A percentile compares a stretch with the other conserved stretches of the same genome.
phyloP scores from a whole-genome alignment of 2,113 vertebrate species.

The Tinamus guttatus region DNA sequence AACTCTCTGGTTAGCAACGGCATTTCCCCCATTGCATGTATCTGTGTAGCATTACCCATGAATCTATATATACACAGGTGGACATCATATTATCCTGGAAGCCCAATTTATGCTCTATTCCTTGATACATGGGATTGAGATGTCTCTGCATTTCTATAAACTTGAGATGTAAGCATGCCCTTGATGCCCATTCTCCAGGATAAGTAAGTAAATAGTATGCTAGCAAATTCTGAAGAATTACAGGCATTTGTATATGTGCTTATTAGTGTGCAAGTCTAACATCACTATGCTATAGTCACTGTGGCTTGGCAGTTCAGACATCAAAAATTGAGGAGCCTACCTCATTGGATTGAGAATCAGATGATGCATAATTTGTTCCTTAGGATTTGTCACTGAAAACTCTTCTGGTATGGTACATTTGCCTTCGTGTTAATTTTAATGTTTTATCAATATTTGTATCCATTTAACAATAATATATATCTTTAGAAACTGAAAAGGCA shows the following conservation, averaged over 20 bases:
- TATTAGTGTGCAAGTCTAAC: not conserved
- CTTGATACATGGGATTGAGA: not conserved
- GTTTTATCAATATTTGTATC: slow-evolving; percentile 19
- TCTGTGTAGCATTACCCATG: not conserved
- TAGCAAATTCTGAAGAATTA: not conserved
- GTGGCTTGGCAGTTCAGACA: not conserved
- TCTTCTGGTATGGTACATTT: not conserved
- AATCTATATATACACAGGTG: accelerated
- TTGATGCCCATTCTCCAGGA: not conserved
- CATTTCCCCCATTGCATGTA: not conserved
- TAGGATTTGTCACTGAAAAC: not conserved
- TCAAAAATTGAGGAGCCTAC: not conserved
- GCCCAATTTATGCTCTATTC: accelerated
- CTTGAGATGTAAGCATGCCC: not conserved
- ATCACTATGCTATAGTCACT: not conserved
- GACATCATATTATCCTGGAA: not conserved
- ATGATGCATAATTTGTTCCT: not conserved
- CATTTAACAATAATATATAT: not conserved
- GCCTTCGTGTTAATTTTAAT: not conserved
- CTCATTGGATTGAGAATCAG: not conserved
- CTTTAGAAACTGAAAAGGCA: slow-evolving; percentile 23
- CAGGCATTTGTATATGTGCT: not conserved
- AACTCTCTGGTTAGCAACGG: accelerated
- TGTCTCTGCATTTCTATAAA: not conserved
- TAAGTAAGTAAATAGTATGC: not conserved